Evolutionary conservation across 2,888 invertebrate genomes (phyloP).

Genomic region (Melinaea marsaeus): DNA sequence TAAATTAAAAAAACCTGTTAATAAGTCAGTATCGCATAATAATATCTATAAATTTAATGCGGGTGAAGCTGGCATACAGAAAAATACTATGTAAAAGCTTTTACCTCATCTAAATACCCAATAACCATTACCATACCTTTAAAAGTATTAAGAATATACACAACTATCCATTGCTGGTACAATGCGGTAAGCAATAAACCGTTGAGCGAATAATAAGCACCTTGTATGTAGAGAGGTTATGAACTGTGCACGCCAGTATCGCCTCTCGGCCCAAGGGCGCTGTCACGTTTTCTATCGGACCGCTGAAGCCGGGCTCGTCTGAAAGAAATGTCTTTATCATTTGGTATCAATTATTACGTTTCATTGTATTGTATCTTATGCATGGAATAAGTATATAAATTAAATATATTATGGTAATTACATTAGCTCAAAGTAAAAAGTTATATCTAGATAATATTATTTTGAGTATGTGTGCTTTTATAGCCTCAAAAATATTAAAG

Average conservation of each 20-base stretch:
- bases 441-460: too few species aligned
- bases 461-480: too few species aligned
- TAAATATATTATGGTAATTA: too few species aligned
- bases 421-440: too few species aligned
- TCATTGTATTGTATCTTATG: neutral
- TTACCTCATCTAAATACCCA: too few species aligned
- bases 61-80: too few species aligned
- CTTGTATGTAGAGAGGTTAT: slow-evolving; percentile 90
- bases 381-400: too few species aligned
- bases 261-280: slow-evolving; percentile 91
- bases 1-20: too few species aligned
- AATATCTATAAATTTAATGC: too few species aligned
- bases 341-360: neutral
- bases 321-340: slow-evolving; percentile 37
- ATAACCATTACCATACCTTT: neutral
- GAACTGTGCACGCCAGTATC: slow-evolving; percentile 87
- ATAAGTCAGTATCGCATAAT: too few species aligned
- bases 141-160: neutral
- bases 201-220: slow-evolving; percentile 61
- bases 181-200: slow-evolving; percentile 10
- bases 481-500: too few species aligned
- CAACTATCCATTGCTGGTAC: slow-evolving; percentile 6
- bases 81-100: too few species aligned
- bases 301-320: slow-evolving; percentile 89
- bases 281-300: slow-evolving; percentile 89